Conservation (phyloP, 2,888 invertebrate genomes). For the Leptopilina myrica region DNA sequence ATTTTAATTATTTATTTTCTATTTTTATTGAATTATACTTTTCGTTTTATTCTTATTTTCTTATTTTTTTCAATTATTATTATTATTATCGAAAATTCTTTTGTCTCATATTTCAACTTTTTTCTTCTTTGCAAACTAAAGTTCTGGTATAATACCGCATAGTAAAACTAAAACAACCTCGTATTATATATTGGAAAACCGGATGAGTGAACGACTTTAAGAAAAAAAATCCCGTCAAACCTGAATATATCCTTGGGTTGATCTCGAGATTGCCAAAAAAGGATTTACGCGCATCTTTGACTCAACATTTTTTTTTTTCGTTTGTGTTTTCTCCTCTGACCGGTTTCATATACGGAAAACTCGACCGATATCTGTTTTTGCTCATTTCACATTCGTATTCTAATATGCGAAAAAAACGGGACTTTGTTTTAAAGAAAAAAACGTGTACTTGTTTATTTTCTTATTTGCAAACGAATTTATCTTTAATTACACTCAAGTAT, state of each 20-base stretch:
- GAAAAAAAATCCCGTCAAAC: constrained; percentile 65
- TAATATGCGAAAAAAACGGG: background rate
- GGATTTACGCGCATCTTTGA: constrained; percentile 65
- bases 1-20: no score
- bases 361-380: constrained; percentile 22
- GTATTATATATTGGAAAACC: constrained; percentile 44
- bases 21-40: no score
- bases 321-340: constrained; percentile 49
- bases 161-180: constrained; percentile 59
- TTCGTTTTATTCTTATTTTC: no score
- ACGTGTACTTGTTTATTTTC: background rate
- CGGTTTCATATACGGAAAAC: constrained; percentile 15
- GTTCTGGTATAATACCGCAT: no score
- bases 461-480: no score
- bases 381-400: background rate
- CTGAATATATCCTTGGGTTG: constrained; percentile 53
- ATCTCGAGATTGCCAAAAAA: constrained; percentile 64
- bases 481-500: no score
- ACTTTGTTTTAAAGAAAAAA: background rate
- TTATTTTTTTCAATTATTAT: no score
- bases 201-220: constrained; percentile 57
- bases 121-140: no score
- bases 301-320: constrained; percentile 48
- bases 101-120: no score
- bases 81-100: no score